phyloP scores from a whole-genome alignment of 2,113 vertebrate genomes.

The Microcebus griseorufus region DNA sequence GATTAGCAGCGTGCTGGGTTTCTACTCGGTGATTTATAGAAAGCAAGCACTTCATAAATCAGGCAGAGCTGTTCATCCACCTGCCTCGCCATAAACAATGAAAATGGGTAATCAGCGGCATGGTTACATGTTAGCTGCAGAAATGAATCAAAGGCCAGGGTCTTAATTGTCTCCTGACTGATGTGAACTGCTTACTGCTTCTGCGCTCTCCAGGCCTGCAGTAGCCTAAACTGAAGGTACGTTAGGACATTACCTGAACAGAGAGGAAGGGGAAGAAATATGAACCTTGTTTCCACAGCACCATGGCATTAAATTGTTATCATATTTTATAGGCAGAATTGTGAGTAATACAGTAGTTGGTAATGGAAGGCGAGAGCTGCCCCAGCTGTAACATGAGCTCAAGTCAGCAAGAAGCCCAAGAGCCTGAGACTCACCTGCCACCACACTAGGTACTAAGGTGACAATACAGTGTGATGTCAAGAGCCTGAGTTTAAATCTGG shows the following conservation, averaged over 20 bases:
- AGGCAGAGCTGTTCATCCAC: conserved; percentile 55
- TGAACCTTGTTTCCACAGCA: background rate
- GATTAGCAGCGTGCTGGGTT: conserved; percentile 58
- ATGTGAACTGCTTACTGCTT: background rate
- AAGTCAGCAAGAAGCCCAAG: background rate
- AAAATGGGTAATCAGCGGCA: conserved; percentile 45
- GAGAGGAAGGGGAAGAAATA: background rate
- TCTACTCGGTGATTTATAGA: conserved; percentile 59
- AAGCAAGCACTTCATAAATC: conserved; percentile 63
- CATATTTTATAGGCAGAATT: background rate
- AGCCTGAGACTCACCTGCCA: background rate
- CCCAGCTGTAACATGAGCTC: background rate
- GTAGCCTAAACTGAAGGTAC: background rate
- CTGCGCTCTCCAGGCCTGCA: background rate
- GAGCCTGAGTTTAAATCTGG: background rate
- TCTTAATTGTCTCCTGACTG: conserved; percentile 34
- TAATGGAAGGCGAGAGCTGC: background rate
- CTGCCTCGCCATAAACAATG: conserved; percentile 67
- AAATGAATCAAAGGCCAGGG: conserved; percentile 52
- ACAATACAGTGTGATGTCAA: background rate
- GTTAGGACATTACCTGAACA: background rate
- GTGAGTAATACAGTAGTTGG: background rate
- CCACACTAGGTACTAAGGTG: background rate
- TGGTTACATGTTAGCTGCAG: background rate
- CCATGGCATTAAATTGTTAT: background rate